Evolutionary conservation across 2,888 invertebrate species (phyloP).

Genomic region (Spodoptera picta): DNA sequence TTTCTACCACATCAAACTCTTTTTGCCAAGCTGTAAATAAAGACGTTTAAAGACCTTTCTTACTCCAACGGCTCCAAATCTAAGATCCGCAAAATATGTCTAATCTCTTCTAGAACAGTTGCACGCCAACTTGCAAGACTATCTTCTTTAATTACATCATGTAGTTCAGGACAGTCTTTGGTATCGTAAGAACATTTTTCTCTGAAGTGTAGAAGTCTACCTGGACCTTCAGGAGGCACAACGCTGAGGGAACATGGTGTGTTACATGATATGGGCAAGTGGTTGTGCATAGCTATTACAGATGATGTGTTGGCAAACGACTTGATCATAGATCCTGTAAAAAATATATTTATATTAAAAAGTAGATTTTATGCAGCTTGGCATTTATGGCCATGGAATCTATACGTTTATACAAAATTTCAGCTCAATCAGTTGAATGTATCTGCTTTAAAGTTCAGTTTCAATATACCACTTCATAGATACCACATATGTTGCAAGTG

Average conservation of each 20-base stretch:
- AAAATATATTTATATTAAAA: neutral
- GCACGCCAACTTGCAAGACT: conserved; percentile 2
- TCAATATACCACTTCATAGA: too few species aligned
- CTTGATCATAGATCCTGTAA: conserved; percentile 30
- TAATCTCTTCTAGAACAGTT: conserved; percentile 1
- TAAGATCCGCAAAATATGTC: neutral
- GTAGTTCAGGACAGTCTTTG: neutral
- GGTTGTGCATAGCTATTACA: conserved; percentile 41
- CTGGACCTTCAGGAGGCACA: neutral
- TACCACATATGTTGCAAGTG: too few species aligned
- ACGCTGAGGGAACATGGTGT: neutral
- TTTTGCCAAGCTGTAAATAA: too few species aligned
- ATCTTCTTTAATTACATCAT: conserved; percentile 10
- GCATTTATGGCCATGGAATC: too few species aligned
- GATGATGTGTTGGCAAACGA: conserved; percentile 38
- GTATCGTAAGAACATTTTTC: neutral
- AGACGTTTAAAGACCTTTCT: too few species aligned
- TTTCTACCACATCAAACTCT: too few species aligned
- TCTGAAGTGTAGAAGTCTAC: conserved; percentile 6
- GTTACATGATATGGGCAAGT: conserved; percentile 30
- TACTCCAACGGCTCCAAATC: neutral
- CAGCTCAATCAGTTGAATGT: too few species aligned
- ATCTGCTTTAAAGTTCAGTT: too few species aligned
- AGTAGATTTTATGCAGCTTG: neutral
- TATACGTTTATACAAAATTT: too few species aligned